Evolutionary conservation across 2,797 vertebrate species (phyloP).

Genomic region (Mus minutoides): DNA sequence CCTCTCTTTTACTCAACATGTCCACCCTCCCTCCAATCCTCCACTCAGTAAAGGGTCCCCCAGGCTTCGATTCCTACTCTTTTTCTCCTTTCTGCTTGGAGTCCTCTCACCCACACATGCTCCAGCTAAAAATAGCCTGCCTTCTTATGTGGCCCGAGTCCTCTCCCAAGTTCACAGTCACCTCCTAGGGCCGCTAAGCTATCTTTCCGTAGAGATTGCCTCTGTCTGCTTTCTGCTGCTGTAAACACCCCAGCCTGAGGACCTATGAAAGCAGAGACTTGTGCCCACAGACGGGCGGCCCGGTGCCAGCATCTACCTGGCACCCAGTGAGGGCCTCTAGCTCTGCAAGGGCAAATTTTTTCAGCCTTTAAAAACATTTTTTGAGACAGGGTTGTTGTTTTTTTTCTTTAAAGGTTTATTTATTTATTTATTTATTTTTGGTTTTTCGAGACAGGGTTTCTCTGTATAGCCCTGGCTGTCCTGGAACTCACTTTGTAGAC

Average conservation of each 20-base stretch:
- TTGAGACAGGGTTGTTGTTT: not conserved
- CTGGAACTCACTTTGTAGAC: too few species aligned
- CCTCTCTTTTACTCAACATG: not conserved
- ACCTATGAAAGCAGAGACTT: not conserved
- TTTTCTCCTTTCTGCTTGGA: not conserved
- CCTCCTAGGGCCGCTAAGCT: not conserved
- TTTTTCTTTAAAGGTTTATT: not conserved
- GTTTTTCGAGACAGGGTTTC: too few species aligned
- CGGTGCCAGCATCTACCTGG: not conserved
- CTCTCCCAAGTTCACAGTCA: not conserved
- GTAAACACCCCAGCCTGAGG: not conserved
- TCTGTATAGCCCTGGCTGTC: too few species aligned
- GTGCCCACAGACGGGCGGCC: not conserved
- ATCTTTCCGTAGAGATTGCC: not conserved
- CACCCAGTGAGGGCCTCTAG: not conserved
- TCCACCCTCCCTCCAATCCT: too few species aligned
- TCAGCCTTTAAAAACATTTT: not conserved
- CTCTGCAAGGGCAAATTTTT: not conserved
- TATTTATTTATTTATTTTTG: too few species aligned
- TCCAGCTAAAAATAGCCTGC: not conserved
- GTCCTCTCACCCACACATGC: not conserved
- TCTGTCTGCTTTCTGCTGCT: not conserved
- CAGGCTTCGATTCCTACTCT: not conserved
- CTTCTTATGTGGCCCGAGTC: not conserved
- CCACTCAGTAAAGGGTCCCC: not conserved